Evolutionary conservation across 2,797 vertebrate genomes (phyloP).

Genomic region (Schizothorax lantsangensis): DNA sequence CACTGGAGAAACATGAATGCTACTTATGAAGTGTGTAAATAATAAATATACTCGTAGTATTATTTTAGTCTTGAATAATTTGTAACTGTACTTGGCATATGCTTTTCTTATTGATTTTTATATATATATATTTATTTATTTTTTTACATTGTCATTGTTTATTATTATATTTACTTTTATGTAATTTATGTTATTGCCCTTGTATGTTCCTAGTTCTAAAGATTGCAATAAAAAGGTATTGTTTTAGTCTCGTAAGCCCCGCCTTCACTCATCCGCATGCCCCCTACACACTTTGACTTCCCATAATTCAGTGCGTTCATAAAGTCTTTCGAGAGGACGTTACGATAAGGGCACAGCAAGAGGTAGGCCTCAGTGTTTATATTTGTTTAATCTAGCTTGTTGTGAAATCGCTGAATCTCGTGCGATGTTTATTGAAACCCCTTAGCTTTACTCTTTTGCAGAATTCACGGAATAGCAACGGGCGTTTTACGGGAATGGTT

Average conservation of each 20-base stretch:
- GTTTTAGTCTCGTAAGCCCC: constrained; percentile 8
- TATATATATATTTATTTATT: background rate
- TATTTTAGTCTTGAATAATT: background rate
- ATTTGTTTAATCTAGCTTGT: background rate
- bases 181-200: background rate
- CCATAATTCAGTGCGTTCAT: constrained; percentile 70
- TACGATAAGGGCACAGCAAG: constrained; percentile 66
- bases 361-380: constrained; percentile 67
- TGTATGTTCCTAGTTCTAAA: background rate
- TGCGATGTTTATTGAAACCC: background rate
- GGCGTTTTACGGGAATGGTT: background rate
- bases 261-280: background rate
- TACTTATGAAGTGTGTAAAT: background rate
- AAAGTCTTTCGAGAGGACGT: constrained; percentile 53
- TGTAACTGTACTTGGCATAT: background rate
- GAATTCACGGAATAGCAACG: background rate
- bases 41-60: background rate
- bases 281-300: constrained; percentile 54
- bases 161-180: background rate
- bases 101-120: background rate
- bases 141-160: background rate
- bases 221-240: no score
- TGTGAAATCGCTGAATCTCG: background rate
- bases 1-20: background rate
- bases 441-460: background rate